phyloP scores from a whole-genome alignment of 2,888 invertebrate species.

The Cinara cedri region DNA sequence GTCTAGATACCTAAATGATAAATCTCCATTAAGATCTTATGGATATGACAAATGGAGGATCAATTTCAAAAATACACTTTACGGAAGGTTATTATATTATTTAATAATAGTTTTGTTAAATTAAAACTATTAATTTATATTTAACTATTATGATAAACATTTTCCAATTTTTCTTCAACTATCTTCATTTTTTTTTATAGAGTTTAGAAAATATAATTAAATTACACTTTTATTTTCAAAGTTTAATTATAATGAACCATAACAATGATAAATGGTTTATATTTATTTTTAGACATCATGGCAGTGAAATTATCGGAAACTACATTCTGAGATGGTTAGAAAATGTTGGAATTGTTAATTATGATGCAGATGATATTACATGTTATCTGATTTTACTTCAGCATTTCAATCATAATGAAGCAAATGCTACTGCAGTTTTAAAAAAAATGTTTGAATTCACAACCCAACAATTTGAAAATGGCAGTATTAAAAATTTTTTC shows the following conservation, averaged over 20 bases:
- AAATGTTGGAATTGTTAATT: conserved; percentile 3
- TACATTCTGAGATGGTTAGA: conserved; percentile 25
- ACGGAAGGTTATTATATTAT: conserved; percentile 37
- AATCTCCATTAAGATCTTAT: conserved; percentile 35
- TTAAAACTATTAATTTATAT: not conserved
- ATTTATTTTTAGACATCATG: conserved; percentile 31
- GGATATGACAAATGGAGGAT: conserved; percentile 37
- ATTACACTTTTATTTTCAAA: not conserved
- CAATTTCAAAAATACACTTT: conserved; percentile 49
- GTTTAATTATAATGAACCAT: not conserved
- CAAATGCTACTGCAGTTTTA: conserved; percentile 26
- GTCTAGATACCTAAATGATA: conserved; percentile 49
- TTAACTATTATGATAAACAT: not conserved
- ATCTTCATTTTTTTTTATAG: not conserved
- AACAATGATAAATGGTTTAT: not conserved
- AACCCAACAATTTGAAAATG: conserved; percentile 20
- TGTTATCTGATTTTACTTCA: conserved; percentile 49
- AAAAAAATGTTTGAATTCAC: conserved; percentile 15
- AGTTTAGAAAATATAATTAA: not conserved
- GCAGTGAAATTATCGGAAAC: conserved; percentile 32
- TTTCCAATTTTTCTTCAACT: not conserved
- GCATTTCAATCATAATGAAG: conserved; percentile 48
- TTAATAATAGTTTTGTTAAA: not conserved
- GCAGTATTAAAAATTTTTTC: conserved; percentile 30
- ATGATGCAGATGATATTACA: conserved; percentile 30